Evolutionary conservation across 53 echinoderm and acorn worm genomes (phyloP), one percentile per base, ranked within the genome.

Genomic region (Paelopatides confundens): DNA sequence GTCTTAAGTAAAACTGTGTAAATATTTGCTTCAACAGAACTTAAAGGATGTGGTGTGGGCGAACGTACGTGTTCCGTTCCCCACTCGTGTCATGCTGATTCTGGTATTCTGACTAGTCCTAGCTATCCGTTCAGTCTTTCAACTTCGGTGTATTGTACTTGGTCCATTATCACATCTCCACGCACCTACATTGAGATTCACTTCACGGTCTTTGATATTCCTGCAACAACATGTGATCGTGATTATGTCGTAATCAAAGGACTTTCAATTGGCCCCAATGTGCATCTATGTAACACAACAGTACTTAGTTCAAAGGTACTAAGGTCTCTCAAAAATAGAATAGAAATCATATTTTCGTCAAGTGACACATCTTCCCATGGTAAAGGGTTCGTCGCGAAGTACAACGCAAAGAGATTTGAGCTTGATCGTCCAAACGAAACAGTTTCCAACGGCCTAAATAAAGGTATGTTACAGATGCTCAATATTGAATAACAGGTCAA

Each of bases 121-220:
- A 70, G 77, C 47, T 85, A 83, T 71, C 93, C 93, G 0, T 32
- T 62, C 15, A 82, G 32, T 37, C 87, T 87, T 62, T 66, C 67
- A 7, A 29, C 86, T 2, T 76, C 39, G 9, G 23, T 40, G 5
- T 39, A 38, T 28, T 90, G 82, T 81, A 81, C 70, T 17, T 98
- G 98, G 98, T 87, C 37, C 1, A 94, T 98, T 53, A 85, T 77
- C 18, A 95, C 95, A 0, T 27, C 88, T 30, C 77, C 71, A 15
- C 85, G 87, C 65, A 98, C 98, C 31, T 92, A 69, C 47, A 83
- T 98, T 32, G 78, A 68, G 35, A 69, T 98, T 2, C 82, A 32
- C 23, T 98, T 98, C 74, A 24, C 51, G 18, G 85, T 86, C 2
- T 87, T 98, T 63, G 92, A 94, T 81, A 58, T 95, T 9, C 77